These are phyloP conservation scores for Cacatua alba DNA, from an alignment of 2,113 vertebrate genomes.

Conservation along the genomic window DNA sequence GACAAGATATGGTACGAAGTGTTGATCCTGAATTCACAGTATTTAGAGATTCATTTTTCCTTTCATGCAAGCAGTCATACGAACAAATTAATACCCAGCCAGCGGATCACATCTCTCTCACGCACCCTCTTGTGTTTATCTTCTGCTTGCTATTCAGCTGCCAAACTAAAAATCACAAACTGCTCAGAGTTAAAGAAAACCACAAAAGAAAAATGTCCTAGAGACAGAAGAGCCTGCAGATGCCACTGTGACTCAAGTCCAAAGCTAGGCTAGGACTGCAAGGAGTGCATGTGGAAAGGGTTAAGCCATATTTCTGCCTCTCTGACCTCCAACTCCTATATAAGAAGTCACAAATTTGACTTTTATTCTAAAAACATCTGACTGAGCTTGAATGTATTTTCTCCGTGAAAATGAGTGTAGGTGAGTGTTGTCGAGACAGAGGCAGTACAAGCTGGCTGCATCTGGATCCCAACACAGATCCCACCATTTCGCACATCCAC, in stretches of 20 bases:
- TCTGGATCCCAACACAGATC: neutral
- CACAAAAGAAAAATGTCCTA: neutral
- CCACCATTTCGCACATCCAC: neutral
- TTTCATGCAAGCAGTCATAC: neutral
- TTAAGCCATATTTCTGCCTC: neutral
- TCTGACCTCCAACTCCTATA: neutral
- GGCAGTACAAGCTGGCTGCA: neutral
- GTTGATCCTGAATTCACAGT: neutral
- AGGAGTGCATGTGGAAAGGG: accelerated
- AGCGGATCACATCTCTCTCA: neutral
- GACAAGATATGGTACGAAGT: neutral
- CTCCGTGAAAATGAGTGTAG: neutral
- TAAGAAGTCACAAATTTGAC: neutral
- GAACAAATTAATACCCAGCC: neutral
- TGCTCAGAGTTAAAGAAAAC: neutral
- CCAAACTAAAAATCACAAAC: neutral
- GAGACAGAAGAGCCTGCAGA: neutral
- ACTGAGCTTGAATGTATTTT: neutral
- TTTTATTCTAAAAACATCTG: neutral
- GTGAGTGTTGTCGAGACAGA: neutral
- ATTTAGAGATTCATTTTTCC: neutral
- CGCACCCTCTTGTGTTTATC: neutral
- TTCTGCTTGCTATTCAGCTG: neutral
- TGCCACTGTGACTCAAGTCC: neutral
- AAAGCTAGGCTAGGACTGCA: neutral